Conservation (phyloP, 2,113 vertebrate species). For the Sprattus sprattus region DNA sequence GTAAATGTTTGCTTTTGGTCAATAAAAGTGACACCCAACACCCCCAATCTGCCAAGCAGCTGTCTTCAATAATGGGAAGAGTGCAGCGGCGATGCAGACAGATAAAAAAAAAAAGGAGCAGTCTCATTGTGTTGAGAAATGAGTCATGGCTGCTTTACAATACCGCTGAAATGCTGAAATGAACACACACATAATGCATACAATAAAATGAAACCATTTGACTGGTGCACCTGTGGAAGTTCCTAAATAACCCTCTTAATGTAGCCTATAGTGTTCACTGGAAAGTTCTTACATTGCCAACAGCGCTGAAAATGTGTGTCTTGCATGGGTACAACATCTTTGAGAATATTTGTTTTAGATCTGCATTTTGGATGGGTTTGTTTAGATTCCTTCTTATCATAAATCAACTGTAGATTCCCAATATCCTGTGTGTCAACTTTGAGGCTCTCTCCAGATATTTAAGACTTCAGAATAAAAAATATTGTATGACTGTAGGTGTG, state of each 20-base stretch:
- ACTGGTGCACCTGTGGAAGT: neutral
- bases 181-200: neutral
- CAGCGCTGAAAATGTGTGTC: no score
- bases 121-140: constrained; percentile 15
- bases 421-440: no score
- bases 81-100: neutral
- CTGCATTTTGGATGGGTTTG: no score
- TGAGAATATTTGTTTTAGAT: no score
- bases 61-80: constrained; percentile 34
- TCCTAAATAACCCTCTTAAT: neutral
- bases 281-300: no score
- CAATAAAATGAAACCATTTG: neutral
- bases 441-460: no score
- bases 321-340: no score
- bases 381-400: no score
- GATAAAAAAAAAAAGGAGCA: constrained; percentile 27
- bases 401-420: no score
- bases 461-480: no score
- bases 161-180: neutral
- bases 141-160: constrained; percentile 14
- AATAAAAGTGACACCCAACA: constrained; percentile 50
- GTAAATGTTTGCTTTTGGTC: constrained; percentile 54
- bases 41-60: constrained; percentile 47
- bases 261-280: neutral
- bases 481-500: no score